These are phyloP conservation scores for Drosophila trapezifrons DNA, from an alignment of 1,140 invertebrate genomes.

Conservation along the genomic window DNA sequence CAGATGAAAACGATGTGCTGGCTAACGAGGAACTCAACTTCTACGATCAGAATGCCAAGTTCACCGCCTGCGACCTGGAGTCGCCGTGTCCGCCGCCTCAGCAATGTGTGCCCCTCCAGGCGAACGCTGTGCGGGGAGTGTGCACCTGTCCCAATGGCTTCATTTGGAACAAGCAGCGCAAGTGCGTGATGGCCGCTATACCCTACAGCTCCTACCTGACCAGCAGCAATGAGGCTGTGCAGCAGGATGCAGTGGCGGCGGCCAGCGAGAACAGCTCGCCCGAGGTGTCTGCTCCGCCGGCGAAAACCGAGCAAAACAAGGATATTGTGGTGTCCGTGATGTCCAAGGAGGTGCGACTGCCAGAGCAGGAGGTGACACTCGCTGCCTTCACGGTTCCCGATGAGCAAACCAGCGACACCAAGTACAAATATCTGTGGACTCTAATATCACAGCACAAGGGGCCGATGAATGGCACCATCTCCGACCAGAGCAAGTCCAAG, in stretches of 20 bases:
- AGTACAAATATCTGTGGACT: conserved; percentile 95
- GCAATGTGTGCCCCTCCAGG: conserved; percentile 86
- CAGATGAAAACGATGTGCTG: conserved; percentile 84
- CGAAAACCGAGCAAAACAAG: conserved; percentile 79
- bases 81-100: conserved; percentile 87
- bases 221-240: conserved; percentile 49
- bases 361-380: conserved; percentile 90
- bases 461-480: conserved; percentile 90
- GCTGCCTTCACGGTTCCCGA: conserved; percentile 92
- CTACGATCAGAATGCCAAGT: conserved; percentile 69
- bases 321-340: conserved; percentile 91
- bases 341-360: conserved; percentile 89
- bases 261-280: conserved; percentile 60
- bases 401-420: conserved; percentile 88
- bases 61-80: conserved; percentile 84
- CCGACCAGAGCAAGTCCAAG: conserved; percentile 92
- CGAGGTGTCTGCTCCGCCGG: conserved; percentile 54
- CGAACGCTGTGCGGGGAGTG: conserved; percentile 87
- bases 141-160: conserved; percentile 89
- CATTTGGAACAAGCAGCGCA: conserved; percentile 85
- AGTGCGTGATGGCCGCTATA: conserved; percentile 77
- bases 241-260: conserved; percentile 32
- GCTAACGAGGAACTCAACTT: conserved; percentile 75
- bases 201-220: conserved; percentile 53
- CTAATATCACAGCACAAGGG: conserved; percentile 92